Evolutionary conservation across 2,113 vertebrate species (phyloP), one percentile per base, ranked within the genome.

Genomic region (Pyrgilauda ruficollis): DNA sequence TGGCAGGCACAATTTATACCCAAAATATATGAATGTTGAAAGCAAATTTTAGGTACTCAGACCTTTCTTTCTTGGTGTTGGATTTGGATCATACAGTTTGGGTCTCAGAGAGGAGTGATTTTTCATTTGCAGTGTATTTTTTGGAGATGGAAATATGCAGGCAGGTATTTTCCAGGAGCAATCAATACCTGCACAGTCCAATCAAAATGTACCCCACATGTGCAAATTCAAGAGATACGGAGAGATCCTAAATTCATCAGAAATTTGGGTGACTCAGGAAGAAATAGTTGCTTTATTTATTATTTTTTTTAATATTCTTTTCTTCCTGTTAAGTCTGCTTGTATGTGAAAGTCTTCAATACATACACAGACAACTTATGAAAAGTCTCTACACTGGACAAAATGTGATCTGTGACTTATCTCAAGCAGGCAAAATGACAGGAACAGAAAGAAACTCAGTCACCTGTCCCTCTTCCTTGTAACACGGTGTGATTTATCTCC

Each of bases 401-500:
- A 59, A 62, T 33, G 30, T 31, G 61, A n/a, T 80, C 75, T 23
- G 13, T 10, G 77, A 31, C 26, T 53, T 47, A 84, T 50, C 37
- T 62, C 30, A 81, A 52, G 62, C 31, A 63, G n/a, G 44, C 12
- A 68, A 87, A 75, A 84, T 0, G 1, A 84, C 39, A 64, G 37
- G 21, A 67, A 75, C 11, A 66, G 69, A 78, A 85, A 56, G 50
- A 94, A 93, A 69, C 37, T 39, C 43, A 63, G 78, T 20, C 14
- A 4, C 52, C 63, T 83, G 73, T 43, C 85, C 43, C 55, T 90
- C 73, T 76, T 85, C 52, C 76, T 76, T 88, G 43, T 66, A 92
- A 41, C 24, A 13, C 24, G 52, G 68, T 1, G 2, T 89, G 64
- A 52, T 91, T 89, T 85, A 95, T 73, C 93, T 79, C 50, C 55